These are phyloP conservation scores for Coracias cyanogaster DNA, from an alignment of 2,797 vertebrate species.

Conservation along the genomic window DNA sequence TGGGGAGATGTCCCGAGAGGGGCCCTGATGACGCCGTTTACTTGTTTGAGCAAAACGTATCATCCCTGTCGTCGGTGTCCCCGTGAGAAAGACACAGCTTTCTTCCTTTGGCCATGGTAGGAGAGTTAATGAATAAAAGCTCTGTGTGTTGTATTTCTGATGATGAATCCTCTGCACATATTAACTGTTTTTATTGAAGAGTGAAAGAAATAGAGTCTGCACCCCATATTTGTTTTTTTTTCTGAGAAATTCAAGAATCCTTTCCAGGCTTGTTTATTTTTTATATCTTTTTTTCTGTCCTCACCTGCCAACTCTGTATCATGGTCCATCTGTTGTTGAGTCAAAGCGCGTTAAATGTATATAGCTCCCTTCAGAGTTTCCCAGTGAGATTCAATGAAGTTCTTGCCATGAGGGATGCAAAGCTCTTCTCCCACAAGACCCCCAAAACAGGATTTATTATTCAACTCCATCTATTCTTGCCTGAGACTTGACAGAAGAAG, in stretches of 20 bases:
- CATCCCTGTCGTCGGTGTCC: neutral
- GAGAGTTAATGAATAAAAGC: neutral
- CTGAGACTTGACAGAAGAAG: neutral
- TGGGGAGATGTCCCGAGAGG: neutral
- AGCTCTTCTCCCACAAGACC: neutral
- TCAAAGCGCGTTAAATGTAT: constrained; percentile 25
- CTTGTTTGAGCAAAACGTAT: neutral
- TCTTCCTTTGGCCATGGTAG: neutral
- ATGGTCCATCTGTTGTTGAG: constrained; percentile 9
- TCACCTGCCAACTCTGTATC: neutral
- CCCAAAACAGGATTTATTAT: neutral
- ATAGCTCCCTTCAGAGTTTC: constrained; percentile 56
- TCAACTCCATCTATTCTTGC: neutral
- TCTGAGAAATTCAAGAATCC: neutral
- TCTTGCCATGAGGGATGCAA: neutral
- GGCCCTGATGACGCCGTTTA: neutral
- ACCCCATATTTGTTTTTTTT: neutral
- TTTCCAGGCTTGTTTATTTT: constrained; percentile 13
- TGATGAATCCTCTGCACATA: neutral
- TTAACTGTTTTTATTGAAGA: neutral
- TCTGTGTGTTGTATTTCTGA: neutral
- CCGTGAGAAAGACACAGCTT: neutral
- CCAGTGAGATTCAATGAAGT: neutral
- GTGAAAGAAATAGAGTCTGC: neutral
- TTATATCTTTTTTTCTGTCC: neutral